These are phyloP conservation scores for Dinothrombium tinctorium DNA, from an alignment of 1,140 invertebrate genomes.

Conservation along the genomic window DNA sequence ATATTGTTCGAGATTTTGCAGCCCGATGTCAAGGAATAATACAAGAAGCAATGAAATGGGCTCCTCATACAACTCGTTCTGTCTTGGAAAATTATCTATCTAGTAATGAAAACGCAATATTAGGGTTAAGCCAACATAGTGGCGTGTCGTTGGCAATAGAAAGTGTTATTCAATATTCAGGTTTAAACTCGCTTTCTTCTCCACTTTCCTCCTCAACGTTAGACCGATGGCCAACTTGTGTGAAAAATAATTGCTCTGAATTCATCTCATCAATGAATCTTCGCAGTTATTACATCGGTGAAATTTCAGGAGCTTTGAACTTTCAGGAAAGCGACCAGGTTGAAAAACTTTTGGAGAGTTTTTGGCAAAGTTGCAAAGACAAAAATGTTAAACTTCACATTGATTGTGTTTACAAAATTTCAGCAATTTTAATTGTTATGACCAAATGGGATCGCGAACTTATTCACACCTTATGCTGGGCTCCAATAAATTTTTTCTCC, in stretches of 20 bases:
- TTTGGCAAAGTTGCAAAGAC: conserved; percentile 1
- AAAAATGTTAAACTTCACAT: conserved; percentile 10
- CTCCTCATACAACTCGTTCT: conserved; percentile 72
- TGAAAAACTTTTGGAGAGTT: conserved; percentile 1
- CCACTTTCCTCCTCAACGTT: conserved; percentile 31
- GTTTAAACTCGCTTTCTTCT: conserved; percentile 26
- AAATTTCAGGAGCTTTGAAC: conserved; percentile 46
- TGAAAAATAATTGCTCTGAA: conserved; percentile 52
- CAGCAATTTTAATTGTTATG: conserved; percentile 57
- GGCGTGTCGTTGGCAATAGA: conserved; percentile 63
- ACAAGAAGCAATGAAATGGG: conserved; percentile 93
- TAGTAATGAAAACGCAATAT: conserved; percentile 20
- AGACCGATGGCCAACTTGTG: conserved; percentile 54
- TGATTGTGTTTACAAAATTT: conserved; percentile 55
- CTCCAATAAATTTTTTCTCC: conserved; percentile 70
- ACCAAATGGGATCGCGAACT: conserved; percentile 32
- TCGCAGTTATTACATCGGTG: conserved; percentile 63
- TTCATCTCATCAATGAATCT: conserved; percentile 62
- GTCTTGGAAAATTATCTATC: conserved; percentile 45
- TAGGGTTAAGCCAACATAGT: conserved; percentile 49
- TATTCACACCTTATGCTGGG: conserved; percentile 50
- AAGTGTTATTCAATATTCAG: conserved; percentile 49
- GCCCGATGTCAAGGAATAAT: conserved; percentile 36
- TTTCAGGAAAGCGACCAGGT: conserved; percentile 12
- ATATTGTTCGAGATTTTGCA: conserved; percentile 19